A percentile compares a stretch with the other conserved stretches of the same genome.
These are phyloP conservation scores for Ptiloglossa arizonensis DNA, from an alignment of 1,140 invertebrate species.

Conservation along the genomic window DNA sequence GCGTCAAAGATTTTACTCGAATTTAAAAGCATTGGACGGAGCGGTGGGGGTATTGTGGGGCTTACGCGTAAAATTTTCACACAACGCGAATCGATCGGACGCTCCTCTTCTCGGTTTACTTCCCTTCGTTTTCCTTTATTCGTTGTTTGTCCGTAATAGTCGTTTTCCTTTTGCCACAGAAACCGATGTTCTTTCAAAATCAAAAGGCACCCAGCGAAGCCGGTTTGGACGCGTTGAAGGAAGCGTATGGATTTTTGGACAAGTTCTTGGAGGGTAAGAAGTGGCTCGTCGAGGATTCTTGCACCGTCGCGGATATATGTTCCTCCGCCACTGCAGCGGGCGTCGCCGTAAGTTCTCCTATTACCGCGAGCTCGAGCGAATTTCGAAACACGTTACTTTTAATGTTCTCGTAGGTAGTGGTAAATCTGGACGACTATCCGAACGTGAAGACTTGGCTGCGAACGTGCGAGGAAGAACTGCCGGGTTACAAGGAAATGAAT, in stretches of 20 bases:
- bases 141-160: background rate
- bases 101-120: background rate
- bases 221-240: background rate
- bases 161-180: constrained; percentile 8
- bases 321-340: constrained; percentile 32
- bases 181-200: background rate
- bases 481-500: constrained; percentile 55
- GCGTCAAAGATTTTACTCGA: background rate
- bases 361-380: background rate
- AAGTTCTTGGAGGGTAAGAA: constrained; percentile 52
- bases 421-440: constrained; percentile 51
- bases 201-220: background rate
- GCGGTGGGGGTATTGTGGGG: no score
- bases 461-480: constrained; percentile 52
- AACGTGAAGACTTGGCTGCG: constrained; percentile 62
- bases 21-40: background rate
- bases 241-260: constrained; percentile 17
- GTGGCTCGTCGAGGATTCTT: constrained; percentile 66
- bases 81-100: background rate
- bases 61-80: background rate
- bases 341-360: constrained; percentile 36
- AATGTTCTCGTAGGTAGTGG: constrained; percentile 29
- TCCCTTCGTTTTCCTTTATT: background rate
- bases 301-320: constrained; percentile 69
- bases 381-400: no score